Base-by-base conservation (phyloP, 2,113 vertebrate species). In the Ceyx margarethae region DNA sequence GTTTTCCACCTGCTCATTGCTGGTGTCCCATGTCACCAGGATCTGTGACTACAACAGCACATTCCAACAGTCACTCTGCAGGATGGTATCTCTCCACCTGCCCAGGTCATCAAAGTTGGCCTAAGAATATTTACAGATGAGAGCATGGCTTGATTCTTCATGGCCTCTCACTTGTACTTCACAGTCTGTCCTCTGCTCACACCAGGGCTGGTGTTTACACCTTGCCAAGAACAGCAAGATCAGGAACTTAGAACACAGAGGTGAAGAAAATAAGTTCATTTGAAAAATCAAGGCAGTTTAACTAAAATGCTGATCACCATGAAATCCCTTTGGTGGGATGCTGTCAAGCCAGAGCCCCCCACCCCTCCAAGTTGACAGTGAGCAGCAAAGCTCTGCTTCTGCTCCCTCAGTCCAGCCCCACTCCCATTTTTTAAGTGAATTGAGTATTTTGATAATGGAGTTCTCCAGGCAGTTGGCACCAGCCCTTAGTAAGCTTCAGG, bases 341-440 rank as follows among this genome's bases (percentile, higher is more conserved):
- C 18, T 62, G 6, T 56, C 28, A 54, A 67, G 56, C 10, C 58
- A 79, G 83, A 81, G 26, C 79, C 5, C 3, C 5, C 10, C 23
- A 72, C 12, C 43, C 66, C 42, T 28, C 57, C 0, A 0, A 83
- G 20, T 29, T 26, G 4, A 13, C 7, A 6, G 8, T 69, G 50
- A 56, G 28, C 13, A 76, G 33, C 1, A 4, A 29, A 58, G 11
- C 15, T 78, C 54, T 29, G 23, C 26, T 9, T 5, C n/a, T 61
- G 17, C 15, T 90, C 57, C 66, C 42, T 65, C 67, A 31, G 45
- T 31, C 43, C 29, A 67, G 60, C 9, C 43, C n/a, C 7, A 4
- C 4, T 68, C 21, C 22, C 23, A 35, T 51, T 65, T 23, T 66
- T 80, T 29, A 89, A 69, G 22, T 62, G 13, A 64, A 51, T 15